These are phyloP conservation scores for Scortum barcoo DNA, from an alignment of 2,113 vertebrate species.

Conservation along the genomic window DNA sequence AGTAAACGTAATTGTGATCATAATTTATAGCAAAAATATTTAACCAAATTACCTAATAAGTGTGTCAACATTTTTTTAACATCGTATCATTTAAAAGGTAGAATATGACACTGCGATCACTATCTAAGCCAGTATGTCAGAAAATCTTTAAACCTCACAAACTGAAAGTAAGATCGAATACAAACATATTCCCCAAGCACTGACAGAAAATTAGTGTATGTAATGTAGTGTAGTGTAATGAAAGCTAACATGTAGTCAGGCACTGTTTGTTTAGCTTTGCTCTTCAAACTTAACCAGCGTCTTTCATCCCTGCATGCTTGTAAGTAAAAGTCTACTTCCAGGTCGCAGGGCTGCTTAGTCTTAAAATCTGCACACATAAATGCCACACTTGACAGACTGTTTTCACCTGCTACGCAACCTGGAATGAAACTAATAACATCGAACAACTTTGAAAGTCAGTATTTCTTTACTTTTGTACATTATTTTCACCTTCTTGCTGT, in stretches of 20 bases:
- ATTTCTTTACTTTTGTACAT: not conserved
- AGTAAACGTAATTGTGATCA: not conserved
- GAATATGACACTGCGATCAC: not conserved
- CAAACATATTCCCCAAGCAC: not conserved
- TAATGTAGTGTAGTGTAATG: not conserved
- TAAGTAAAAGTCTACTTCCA: not conserved
- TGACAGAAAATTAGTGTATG: not conserved
- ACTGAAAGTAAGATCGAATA: not conserved
- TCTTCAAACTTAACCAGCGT: not conserved
- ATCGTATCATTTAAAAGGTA: not conserved
- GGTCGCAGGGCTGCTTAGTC: not conserved
- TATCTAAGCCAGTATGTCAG: not conserved
- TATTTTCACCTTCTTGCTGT: not conserved
- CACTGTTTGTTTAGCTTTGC: not conserved
- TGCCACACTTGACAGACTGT: not conserved
- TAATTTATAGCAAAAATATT: not conserved
- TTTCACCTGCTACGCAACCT: not conserved
- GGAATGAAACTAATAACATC: not conserved
- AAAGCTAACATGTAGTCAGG: not conserved
- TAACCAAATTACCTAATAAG: not conserved
- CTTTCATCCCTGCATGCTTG: not conserved
- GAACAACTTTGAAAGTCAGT: not conserved
- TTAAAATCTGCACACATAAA: constrained; percentile 11
- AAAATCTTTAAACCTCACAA: not conserved
- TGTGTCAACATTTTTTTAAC: no score